Evolutionary conservation across 2,888 invertebrate genomes (phyloP).

Genomic region (Eupsilia transversa): DNA sequence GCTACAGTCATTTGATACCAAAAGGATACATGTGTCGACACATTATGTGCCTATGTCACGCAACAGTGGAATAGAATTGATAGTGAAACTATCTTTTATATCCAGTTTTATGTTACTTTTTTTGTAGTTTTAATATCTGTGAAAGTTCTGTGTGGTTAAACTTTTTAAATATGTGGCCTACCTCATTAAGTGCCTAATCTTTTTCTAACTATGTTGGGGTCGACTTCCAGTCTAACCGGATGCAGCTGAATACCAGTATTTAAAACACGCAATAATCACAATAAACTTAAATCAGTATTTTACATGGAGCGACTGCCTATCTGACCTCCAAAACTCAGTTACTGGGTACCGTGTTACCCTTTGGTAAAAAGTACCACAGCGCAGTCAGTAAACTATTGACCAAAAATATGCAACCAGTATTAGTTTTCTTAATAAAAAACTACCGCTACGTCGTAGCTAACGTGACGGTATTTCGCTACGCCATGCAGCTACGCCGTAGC

Average conservation of each 20-base stretch:
- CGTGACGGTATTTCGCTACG: conserved; percentile 27
- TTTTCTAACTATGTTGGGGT: too few species aligned
- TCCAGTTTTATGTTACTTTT: neutral
- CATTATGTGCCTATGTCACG: conserved; percentile 19
- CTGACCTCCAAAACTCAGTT: too few species aligned
- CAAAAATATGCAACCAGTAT: neutral
- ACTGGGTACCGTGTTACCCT: too few species aligned
- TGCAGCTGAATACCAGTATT: too few species aligned
- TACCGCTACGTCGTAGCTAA: conserved; percentile 35
- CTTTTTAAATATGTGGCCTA: too few species aligned
- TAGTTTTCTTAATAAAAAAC: neutral
- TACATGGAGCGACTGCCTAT: too few species aligned
- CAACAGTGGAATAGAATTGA: conserved; percentile 7
- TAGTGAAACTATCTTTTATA: conserved; percentile 1
- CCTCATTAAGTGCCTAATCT: too few species aligned
- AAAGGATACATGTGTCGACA: neutral
- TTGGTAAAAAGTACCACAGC: neutral
- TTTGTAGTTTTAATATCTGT: neutral
- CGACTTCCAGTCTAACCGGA: too few species aligned
- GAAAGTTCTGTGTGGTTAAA: neutral
- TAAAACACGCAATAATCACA: too few species aligned
- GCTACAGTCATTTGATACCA: neutral
- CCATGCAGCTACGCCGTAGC: conserved; percentile 43
- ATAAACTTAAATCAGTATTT: too few species aligned
- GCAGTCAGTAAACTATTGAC: neutral